Base-by-base conservation (phyloP, 2,888 invertebrate species). In the Sesia apiformis region DNA sequence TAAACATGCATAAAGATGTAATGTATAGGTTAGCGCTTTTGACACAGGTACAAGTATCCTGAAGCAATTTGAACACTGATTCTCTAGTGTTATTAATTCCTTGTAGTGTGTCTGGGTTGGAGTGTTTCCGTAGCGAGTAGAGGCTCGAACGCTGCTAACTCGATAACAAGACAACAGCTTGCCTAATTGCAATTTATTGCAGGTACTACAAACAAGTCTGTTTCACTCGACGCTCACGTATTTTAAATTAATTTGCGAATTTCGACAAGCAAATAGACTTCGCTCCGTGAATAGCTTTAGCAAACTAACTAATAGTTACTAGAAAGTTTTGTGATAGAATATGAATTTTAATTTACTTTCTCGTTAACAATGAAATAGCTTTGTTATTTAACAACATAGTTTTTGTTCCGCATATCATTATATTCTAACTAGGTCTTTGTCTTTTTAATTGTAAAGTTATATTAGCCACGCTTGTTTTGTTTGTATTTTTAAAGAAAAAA, bases 151-250 rank as follows among this genome's bases (percentile, higher is more conserved):
- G 75, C 82, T 79, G 84, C 85, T 86, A 87, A 87, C 87, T 87
- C 82, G 84, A 87, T 88, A 87, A 88, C 88, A 87, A 88, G 88
- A 87, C 83, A 85, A 83, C 84, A 80, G 86, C 81, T 84, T 78
- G 84, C 82, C 84, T 88, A 87, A 88, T 88, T 89, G 87, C 88
- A 87, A 87, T 87, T 89, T 88, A 86, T 89, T 88, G 85, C 88
- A 89, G 87, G 88, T 86, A 84, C 87, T 86, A 84, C 84, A 82
- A 82, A 84, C 86, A 83, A 86, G 79, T 77, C 84, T 78, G 78
- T 77, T 76, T 79, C 81, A 78, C 82, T 79, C 81, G 74, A 79
- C 79, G 83, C 81, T 81, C 81, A 84, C 82, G 84, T 87, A 86
- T 87, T 88, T 87, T 84, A 80, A 85, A 86, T 87, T 86, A 85